Conservation (phyloP, 2,113 vertebrate genomes). For the Passer montanus region DNA sequence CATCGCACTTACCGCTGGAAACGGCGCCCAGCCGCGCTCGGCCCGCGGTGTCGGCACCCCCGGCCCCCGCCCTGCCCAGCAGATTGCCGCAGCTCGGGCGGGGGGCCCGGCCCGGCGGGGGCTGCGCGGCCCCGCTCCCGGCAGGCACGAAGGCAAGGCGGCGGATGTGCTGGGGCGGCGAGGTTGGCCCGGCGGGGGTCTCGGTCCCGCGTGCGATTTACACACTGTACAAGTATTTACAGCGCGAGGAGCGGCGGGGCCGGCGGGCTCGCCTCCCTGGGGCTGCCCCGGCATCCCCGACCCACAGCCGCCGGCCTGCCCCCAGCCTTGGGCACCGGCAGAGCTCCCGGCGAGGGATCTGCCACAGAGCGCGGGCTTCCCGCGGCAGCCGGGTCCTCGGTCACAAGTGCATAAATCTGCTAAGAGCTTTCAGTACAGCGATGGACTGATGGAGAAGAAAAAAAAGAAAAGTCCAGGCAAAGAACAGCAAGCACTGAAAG, state of each 20-base stretch:
- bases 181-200: constrained; percentile 72
- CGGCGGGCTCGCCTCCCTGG: background rate
- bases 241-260: constrained; percentile 66
- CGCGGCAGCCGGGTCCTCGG: constrained; percentile 7
- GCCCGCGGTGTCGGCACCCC: constrained; percentile 71
- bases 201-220: constrained; percentile 72
- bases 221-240: constrained; percentile 96
- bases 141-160: constrained; percentile 71
- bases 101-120: constrained; percentile 72
- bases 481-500: constrained; percentile 80
- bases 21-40: constrained; percentile 75
- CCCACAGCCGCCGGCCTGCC: background rate
- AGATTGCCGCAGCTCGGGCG: background rate
- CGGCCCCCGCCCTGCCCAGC: background rate
- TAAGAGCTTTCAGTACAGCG: constrained; percentile 78
- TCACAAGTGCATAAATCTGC: constrained; percentile 84
- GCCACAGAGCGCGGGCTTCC: background rate
- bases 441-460: constrained; percentile 67
- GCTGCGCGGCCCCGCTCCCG: constrained; percentile 69
- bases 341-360: background rate
- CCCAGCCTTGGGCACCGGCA: background rate
- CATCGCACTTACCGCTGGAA: constrained; percentile 91
- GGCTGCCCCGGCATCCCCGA: background rate
- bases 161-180: constrained; percentile 80
- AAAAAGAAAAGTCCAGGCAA: constrained; percentile 74